phyloP scores from a whole-genome alignment of 2,113 vertebrate genomes.

The Vicugna pacos region DNA sequence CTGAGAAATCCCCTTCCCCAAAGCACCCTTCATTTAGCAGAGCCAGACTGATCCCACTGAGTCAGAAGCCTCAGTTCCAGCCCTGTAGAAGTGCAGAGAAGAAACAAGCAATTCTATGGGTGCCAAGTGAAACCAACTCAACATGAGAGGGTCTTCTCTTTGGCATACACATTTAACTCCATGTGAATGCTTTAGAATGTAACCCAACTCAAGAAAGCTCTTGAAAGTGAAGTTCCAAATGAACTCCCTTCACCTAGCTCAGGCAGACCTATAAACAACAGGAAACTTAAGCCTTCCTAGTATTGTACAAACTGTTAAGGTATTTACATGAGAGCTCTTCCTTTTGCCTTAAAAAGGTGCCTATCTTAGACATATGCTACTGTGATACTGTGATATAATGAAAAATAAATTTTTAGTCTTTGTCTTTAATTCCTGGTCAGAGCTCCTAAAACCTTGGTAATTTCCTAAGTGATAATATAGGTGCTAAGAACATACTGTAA shows the following conservation, averaged over 20 bases:
- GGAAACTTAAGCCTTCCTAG: neutral
- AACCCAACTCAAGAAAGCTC: neutral
- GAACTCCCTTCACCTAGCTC: neutral
- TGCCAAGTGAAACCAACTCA: neutral
- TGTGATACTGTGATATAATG: neutral
- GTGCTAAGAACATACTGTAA: neutral
- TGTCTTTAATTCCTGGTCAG: neutral
- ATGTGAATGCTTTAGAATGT: neutral
- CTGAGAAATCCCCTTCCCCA: neutral
- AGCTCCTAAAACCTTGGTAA: neutral
- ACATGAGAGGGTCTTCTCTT: neutral
- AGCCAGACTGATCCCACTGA: neutral
- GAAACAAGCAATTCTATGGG: neutral
- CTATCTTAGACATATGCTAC: neutral
- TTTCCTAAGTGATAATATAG: neutral
- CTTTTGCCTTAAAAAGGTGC: neutral
- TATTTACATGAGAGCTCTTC: neutral
- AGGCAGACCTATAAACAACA: neutral
- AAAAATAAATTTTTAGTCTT: neutral
- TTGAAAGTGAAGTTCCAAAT: neutral
- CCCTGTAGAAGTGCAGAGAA: neutral
- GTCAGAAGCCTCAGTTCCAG: neutral
- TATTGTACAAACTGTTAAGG: neutral
- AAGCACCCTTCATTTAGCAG: neutral
- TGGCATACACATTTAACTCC: neutral